These are phyloP conservation scores for Chesias legatella DNA, from an alignment of 2,888 invertebrate genomes.

Conservation along the genomic window DNA sequence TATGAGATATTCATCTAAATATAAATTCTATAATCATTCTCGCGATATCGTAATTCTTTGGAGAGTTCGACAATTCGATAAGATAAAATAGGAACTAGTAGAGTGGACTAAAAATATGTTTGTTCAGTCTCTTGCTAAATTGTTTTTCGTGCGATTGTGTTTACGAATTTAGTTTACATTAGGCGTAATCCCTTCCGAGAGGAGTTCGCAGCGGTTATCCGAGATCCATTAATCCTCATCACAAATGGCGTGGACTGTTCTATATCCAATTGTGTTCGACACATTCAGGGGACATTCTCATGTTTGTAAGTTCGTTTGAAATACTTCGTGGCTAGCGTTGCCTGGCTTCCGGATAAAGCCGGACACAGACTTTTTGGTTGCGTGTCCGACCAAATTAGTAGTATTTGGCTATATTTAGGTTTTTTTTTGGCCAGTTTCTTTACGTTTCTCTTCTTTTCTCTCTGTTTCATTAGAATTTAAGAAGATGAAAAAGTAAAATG, in stretches of 20 bases:
- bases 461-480: no score
- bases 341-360: no score
- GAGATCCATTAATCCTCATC: slow-evolving; percentile 1
- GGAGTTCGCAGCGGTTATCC: neutral
- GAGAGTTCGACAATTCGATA: slow-evolving; percentile 22
- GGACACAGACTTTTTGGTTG: no score
- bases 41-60: slow-evolving; percentile 13
- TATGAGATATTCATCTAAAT: no score
- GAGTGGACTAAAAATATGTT: slow-evolving; percentile 8
- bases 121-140: slow-evolving; percentile 10
- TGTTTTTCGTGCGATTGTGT: slow-evolving; percentile 10
- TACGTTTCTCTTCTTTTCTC: no score
- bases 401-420: no score
- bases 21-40: slow-evolving; percentile 16
- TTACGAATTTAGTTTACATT: slow-evolving; percentile 2
- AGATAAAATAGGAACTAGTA: slow-evolving; percentile 14
- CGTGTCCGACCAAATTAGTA: no score
- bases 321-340: no score
- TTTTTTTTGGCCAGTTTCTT: no score
- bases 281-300: slow-evolving; percentile 13
- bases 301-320: slow-evolving; percentile 19
- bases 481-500: no score
- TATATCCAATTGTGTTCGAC: slow-evolving; percentile 24
- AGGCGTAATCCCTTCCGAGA: neutral
- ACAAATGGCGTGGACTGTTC: slow-evolving; percentile 23